These are phyloP conservation scores for Drosophila littoralis DNA, from an alignment of 1,140 invertebrate species.

Conservation along the genomic window DNA sequence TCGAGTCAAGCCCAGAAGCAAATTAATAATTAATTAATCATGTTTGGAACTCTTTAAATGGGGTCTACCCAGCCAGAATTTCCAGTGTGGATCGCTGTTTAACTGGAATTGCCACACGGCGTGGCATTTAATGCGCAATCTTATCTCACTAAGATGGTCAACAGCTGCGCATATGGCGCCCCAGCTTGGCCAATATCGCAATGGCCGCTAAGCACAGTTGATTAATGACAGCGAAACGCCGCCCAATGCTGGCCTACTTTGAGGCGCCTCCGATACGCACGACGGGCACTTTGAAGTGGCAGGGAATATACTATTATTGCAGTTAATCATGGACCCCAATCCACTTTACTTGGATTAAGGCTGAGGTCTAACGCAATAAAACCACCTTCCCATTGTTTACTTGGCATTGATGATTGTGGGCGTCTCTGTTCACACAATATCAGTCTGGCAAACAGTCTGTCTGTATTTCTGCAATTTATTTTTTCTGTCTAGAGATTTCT, in stretches of 20 bases:
- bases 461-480: no score
- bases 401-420: no score
- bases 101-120: conserved; percentile 28
- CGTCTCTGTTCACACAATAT: no score
- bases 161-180: conserved; percentile 42
- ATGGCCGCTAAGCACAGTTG: conserved; percentile 36
- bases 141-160: conserved; percentile 68
- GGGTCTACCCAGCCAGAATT: conserved; percentile 36
- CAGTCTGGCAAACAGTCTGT: no score
- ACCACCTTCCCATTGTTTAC: no score
- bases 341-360: no score
- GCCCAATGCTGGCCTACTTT: conserved; percentile 42
- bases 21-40: conserved; percentile 68
- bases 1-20: conserved; percentile 34
- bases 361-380: no score
- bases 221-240: conserved; percentile 23
- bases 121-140: conserved; percentile 59
- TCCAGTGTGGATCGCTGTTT: neutral
- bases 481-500: no score
- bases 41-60: conserved; percentile 10
- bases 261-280: neutral
- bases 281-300: neutral
- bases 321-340: neutral
- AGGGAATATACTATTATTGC: neutral
- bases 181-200: conserved; percentile 49